phyloP scores from a whole-genome alignment of 2,113 vertebrate genomes.

The Gobiocypris rarus region DNA sequence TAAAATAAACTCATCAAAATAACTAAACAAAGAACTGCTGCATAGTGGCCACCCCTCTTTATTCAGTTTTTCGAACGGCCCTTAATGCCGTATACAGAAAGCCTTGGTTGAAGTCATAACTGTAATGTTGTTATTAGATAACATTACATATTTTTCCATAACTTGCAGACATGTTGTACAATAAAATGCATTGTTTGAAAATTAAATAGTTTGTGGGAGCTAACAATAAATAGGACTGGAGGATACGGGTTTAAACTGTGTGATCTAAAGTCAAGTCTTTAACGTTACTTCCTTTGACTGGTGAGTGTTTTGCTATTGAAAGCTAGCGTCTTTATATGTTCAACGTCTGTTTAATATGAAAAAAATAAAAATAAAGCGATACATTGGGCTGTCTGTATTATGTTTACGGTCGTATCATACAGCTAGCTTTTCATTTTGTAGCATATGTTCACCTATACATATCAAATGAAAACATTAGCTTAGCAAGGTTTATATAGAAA shows the following conservation, averaged over 20 bases:
- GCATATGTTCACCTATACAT: not conserved
- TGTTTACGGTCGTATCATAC: not conserved
- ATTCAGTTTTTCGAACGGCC: not conserved
- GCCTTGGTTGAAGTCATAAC: not conserved
- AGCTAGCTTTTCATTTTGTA: slow-evolving; percentile 7
- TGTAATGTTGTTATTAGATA: not conserved
- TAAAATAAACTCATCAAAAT: not conserved
- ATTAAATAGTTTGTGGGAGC: slow-evolving; percentile 12
- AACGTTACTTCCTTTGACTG: slow-evolving; percentile 42
- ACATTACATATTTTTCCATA: not conserved
- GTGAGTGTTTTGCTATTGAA: slow-evolving; percentile 51
- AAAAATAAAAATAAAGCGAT: not conserved
- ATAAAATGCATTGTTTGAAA: not conserved
- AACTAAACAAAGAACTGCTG: not conserved
- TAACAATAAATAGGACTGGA: not conserved
- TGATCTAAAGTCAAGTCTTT: slow-evolving; percentile 14
- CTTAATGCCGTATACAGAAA: not conserved
- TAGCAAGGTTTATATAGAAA: not conserved
- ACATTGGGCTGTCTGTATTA: not conserved
- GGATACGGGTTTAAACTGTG: slow-evolving; percentile 30
- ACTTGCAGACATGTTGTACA: not conserved
- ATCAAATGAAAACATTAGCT: not conserved
- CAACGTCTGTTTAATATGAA: not conserved
- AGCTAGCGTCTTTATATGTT: not conserved
- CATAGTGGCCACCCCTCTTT: not conserved